Percentiles rank a stretch among this genome's conserved stretches.
These are phyloP conservation scores for Buphagus erythrorhynchus DNA, from an alignment of 2,797 vertebrate genomes.

Conservation along the genomic window DNA sequence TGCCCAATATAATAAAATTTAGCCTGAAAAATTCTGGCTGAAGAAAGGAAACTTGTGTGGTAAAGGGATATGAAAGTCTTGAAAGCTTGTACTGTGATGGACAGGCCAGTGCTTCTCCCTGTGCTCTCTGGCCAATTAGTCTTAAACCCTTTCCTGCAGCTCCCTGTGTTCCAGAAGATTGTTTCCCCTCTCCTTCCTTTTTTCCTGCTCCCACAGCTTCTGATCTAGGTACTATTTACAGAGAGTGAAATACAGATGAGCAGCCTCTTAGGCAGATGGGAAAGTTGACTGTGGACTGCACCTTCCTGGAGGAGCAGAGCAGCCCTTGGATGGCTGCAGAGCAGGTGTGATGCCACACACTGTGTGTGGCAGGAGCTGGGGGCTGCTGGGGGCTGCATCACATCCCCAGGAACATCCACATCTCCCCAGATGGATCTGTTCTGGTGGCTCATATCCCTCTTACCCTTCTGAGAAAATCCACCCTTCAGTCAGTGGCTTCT, in stretches of 20 bases:
- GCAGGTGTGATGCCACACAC: neutral
- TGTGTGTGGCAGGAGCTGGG: rapidly evolving
- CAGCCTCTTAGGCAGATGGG: neutral
- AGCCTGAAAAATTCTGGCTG: neutral
- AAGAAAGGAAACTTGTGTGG: neutral
- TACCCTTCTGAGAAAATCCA: neutral
- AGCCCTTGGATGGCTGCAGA: neutral
- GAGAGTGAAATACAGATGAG: neutral
- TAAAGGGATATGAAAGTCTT: neutral
- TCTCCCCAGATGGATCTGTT: neutral
- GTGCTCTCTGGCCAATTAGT: neutral
- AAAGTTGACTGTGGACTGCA: neutral
- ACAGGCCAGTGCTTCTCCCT: neutral
- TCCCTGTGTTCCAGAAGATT: neutral
- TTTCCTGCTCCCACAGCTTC: neutral
- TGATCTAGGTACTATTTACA: neutral
- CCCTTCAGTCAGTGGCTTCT: neutral
- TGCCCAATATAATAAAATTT: neutral
- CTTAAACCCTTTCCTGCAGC: neutral
- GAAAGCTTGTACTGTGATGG: rapidly evolving
- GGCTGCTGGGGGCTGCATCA: neutral
- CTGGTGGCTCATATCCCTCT: neutral
- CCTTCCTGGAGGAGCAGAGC: neutral
- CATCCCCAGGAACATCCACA: rapidly evolving
- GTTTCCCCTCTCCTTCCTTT: neutral